Base-by-base conservation (phyloP, 1,140 invertebrate species). In the Drosophila littoralis region DNA sequence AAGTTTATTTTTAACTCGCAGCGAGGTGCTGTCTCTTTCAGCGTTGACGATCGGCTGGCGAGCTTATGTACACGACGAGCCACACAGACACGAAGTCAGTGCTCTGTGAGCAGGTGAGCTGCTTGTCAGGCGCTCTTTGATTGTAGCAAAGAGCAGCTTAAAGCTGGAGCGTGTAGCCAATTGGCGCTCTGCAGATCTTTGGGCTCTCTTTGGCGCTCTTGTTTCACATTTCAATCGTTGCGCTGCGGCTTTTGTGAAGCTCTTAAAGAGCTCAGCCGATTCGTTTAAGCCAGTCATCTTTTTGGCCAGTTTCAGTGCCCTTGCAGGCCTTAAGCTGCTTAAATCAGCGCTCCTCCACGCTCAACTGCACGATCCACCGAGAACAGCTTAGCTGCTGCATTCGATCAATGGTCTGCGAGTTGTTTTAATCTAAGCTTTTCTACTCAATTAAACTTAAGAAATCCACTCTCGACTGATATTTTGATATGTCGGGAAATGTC, bases 1-100 rank as follows among this genome's bases (percentile, higher is more conserved):
- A 84, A 89, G 84, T 84, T 89, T 89, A 73, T 81, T 77, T 83
- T 81, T 78, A 85, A 68, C 74, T 59, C 70, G 32, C 50, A 33
- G 12, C 48, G 48, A 51, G 28, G 48, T 54, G 60, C 52, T 59
- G 61, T 76, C 74, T 54, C 74, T 66, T 51, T 75, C 63, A 17
- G 7, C 17, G 10, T 3, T 17, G 36, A 65, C 46, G 43, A 32
- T 66, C 69, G 70, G 40, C 36, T 73, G 63, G 40, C 48, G 43
- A n/a, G 42, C 51, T 38, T 70, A 75, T 65, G 13, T 67, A 73
- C 57, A 63, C 43, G 43, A 67, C 32, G 28, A 46, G 8, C 15
- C 7, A 13, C 50, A 54, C 32, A 55, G 32, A 54, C 45, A 42
- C 68, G 35, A 65, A 66, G 61, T n/a, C n/a, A 12, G 15, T 46